These are phyloP conservation scores for Macrotrachela quadricornifera DNA, from an alignment of 1,140 invertebrate species.

Conservation along the genomic window DNA sequence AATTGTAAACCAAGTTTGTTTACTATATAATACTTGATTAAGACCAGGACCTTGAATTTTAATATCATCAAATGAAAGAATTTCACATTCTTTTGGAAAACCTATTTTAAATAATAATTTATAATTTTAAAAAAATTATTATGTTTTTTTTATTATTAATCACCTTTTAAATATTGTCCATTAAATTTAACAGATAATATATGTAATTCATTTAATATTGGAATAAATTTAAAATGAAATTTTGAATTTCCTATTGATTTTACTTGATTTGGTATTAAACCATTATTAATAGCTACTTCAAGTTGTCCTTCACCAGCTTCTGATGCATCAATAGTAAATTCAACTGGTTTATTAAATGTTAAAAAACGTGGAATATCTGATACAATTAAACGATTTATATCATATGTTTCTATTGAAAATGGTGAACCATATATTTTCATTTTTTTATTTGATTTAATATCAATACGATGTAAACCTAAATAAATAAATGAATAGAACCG, in stretches of 20 bases:
- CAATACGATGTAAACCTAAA: no score
- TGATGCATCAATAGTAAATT: slow-evolving; percentile 63
- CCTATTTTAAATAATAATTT: no score
- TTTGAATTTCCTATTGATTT: neutral
- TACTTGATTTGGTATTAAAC: slow-evolving; percentile 6
- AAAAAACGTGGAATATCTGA: neutral
- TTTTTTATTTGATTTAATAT: no score
- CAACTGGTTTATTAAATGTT: neutral
- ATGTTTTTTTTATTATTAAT: no score
- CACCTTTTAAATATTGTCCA: slow-evolving; percentile 65
- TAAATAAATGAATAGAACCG: no score
- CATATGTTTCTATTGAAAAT: slow-evolving; percentile 3
- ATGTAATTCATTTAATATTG: slow-evolving; percentile 68
- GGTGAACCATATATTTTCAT: neutral
- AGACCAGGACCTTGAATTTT: neutral
- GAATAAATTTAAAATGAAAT: slow-evolving; percentile 52
- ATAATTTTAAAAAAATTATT: no score
- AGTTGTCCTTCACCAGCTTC: slow-evolving; percentile 49
- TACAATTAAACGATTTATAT: neutral
- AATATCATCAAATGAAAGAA: neutral
- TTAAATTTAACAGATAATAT: slow-evolving; percentile 96
- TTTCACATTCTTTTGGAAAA: no score
- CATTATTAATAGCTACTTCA: slow-evolving; percentile 9
- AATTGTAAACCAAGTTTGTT: neutral
- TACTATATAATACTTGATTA: neutral